Evolutionary conservation across 2,888 invertebrate genomes (phyloP).

Genomic region (Melangyna quadrimaculata): DNA sequence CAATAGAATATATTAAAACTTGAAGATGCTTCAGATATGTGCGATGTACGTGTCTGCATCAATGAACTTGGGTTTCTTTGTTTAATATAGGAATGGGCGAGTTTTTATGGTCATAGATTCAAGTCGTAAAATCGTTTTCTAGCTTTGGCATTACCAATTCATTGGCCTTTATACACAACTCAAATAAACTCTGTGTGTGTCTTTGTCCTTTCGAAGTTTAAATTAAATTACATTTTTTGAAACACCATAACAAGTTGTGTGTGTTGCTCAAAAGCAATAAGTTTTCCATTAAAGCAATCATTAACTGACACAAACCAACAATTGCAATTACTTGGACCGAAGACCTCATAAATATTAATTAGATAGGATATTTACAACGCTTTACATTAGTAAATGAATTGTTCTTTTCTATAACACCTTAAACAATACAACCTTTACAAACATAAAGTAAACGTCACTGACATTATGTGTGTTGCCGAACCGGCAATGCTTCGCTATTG

Average conservation of each 20-base stretch:
- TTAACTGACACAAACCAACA: neutral
- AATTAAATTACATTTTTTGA: neutral
- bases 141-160: neutral
- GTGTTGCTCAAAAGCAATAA: neutral
- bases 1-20: neutral
- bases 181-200: neutral
- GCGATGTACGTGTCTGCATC: neutral
- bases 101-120: neutral
- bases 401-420: neutral
- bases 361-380: neutral
- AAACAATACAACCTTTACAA: no score
- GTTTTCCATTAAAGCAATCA: neutral
- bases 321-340: neutral
- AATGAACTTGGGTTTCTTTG: neutral
- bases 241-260: neutral
- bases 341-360: neutral
- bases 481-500: no score
- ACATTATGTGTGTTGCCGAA: no score
- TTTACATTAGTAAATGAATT: neutral
- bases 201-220: neutral
- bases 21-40: neutral
- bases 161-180: neutral
- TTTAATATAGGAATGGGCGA: neutral
- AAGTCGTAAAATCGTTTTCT: neutral
- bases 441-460: no score